Percentiles rank a stretch among this genome's conserved stretches.
phyloP scores from a whole-genome alignment of 2,113 vertebrate species.

The Bufo bufo region DNA sequence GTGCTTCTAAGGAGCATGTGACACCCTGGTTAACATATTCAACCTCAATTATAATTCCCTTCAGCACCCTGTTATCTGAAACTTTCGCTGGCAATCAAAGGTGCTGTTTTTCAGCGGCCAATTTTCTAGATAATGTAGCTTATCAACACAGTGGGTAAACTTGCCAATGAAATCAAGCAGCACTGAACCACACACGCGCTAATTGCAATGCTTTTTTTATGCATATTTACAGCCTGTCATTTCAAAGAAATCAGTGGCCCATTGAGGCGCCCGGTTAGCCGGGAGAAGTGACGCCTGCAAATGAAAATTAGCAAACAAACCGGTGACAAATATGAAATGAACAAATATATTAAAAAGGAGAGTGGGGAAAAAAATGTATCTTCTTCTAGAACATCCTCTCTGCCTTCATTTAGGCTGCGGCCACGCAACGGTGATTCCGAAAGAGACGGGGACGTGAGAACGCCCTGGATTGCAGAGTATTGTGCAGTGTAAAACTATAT shows the following conservation, averaged over 20 bases:
- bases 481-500: too few relatives aligned
- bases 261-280: slow-evolving; percentile 92
- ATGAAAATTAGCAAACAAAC: slow-evolving; percentile 99
- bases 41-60: slow-evolving; percentile 99
- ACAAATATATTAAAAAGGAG: slow-evolving; percentile 73
- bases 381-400: slow-evolving; percentile 72
- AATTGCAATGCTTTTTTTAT: slow-evolving; percentile 99
- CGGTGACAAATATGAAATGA: slow-evolving; percentile 94
- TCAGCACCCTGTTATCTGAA: slow-evolving; percentile 99
- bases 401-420: slow-evolving; percentile 73
- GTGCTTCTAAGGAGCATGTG: slow-evolving; percentile 92
- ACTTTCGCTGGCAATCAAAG: slow-evolving; percentile 99
- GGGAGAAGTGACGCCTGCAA: slow-evolving; percentile 94
- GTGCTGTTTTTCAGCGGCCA: slow-evolving; percentile 99
- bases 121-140: slow-evolving; percentile 99
- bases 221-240: slow-evolving; percentile 99
- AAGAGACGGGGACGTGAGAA: neutral
- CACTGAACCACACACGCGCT: slow-evolving; percentile 94
- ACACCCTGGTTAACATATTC: slow-evolving; percentile 99
- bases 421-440: too few relatives aligned
- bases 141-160: slow-evolving; percentile 98
- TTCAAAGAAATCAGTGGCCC: slow-evolving; percentile 98
- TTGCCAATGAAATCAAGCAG: slow-evolving; percentile 98
- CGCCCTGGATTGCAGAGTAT: too few relatives aligned
- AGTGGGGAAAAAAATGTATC: slow-evolving; percentile 78